Conservation (phyloP, 2,888 invertebrate genomes). For the Lepidocyrtoides sp. region DNA sequence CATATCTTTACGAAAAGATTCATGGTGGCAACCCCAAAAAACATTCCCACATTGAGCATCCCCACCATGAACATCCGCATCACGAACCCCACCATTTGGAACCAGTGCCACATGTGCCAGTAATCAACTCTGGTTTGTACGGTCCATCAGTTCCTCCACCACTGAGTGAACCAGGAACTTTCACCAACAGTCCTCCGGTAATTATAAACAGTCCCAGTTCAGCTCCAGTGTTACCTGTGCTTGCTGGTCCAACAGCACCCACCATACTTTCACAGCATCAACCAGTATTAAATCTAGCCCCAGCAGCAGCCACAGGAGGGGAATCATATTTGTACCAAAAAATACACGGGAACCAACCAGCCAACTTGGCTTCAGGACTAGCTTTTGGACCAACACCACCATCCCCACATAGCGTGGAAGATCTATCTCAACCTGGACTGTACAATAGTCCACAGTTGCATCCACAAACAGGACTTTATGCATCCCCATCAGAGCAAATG, state of each 20-base stretch:
- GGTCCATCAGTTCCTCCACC: slow-evolving; percentile 74
- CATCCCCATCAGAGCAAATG: slow-evolving; percentile 57
- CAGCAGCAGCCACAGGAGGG: slow-evolving; percentile 29
- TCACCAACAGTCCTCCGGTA: slow-evolving; percentile 61
- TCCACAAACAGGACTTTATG: slow-evolving; percentile 56
- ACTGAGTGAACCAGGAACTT: slow-evolving; percentile 58
- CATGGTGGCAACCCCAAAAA: slow-evolving; percentile 33
- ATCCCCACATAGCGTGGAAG: slow-evolving; percentile 71
- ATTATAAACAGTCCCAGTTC: not conserved
- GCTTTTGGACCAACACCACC: slow-evolving; percentile 71
- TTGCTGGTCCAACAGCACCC: not conserved
- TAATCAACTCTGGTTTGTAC: slow-evolving; percentile 66
- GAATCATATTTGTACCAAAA: slow-evolving; percentile 68
- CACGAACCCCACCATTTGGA: not conserved
- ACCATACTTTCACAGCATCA: not conserved
- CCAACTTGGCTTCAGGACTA: slow-evolving; percentile 25
- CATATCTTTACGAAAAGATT: slow-evolving; percentile 62
- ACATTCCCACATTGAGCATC: too few relatives aligned
- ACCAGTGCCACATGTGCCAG: not conserved
- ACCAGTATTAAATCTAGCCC: not conserved
- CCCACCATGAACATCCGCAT: not conserved
- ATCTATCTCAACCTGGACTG: slow-evolving; percentile 17
- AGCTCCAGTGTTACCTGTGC: not conserved
- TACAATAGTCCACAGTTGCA: slow-evolving; percentile 40
- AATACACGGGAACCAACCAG: slow-evolving; percentile 49